phyloP scores from a whole-genome alignment of 2,888 invertebrate genomes.

The Aporophyla nigra region DNA sequence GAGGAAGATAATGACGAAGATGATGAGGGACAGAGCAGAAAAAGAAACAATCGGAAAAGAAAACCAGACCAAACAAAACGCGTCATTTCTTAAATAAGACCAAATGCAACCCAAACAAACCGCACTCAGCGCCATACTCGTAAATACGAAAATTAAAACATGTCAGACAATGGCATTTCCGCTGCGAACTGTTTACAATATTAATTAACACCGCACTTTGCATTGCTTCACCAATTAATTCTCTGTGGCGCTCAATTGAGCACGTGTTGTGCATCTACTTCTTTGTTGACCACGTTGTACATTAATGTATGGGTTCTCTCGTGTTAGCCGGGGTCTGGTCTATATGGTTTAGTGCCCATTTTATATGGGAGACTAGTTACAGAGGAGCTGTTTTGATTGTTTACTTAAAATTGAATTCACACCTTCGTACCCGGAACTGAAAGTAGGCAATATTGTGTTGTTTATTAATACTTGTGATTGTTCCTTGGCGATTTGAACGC shows the following conservation, averaged over 20 bases:
- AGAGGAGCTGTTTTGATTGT: conserved; percentile 54
- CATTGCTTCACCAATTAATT: conserved; percentile 65
- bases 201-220: conserved; percentile 59
- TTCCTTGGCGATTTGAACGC: neutral
- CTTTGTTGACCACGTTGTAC: conserved; percentile 56
- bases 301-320: conserved; percentile 50
- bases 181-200: conserved; percentile 65
- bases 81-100: conserved; percentile 10
- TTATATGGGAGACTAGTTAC: neutral
- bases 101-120: conserved; percentile 38
- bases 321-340: conserved; percentile 29
- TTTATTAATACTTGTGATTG: conserved; percentile 3
- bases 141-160: conserved; percentile 59
- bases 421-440: conserved; percentile 55
- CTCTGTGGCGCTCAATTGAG: conserved; percentile 59
- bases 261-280: conserved; percentile 64
- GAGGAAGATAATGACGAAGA: neutral
- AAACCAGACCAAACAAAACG: conserved; percentile 18
- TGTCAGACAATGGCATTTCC: conserved; percentile 63
- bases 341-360: conserved; percentile 15
- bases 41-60: neutral
- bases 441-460: conserved; percentile 29
- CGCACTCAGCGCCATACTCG: conserved; percentile 9
- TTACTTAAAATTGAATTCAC: conserved; percentile 48
- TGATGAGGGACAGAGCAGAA: neutral